Evolutionary conservation across 2,888 invertebrate genomes (phyloP), one percentile per base, ranked within the genome.

Genomic region (Apamea sordens): DNA sequence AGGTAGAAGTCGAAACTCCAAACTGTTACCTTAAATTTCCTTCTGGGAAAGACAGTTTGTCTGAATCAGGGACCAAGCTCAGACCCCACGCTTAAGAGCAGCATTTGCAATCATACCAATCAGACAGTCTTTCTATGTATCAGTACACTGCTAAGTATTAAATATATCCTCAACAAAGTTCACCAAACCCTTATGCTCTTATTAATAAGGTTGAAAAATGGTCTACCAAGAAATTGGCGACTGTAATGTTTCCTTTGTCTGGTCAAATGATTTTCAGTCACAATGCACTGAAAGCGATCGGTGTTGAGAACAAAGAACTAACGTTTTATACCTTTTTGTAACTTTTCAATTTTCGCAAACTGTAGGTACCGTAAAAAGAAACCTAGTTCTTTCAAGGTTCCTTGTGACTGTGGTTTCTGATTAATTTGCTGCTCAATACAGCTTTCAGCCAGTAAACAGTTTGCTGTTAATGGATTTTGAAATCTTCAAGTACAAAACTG

Each of bases 261-360:
- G n/a, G 2, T 15, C 11, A 32, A 56, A 50, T 65, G 21, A 28
- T 74, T 67, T 72, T 67, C 36, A 78, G n/a, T 63, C 41, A 67
- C 65, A 79, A 79, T 41, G 24, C 56, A 50, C 10, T 56, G 15
- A 61, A 61, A 41, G 8, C 36, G 15, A 53, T 36, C 28, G 32
- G 53, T 83, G 18, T 56, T 18, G 50, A 73, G 69, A 64, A 69
- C 72, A 83, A 83, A 59, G 64, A 61, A 59, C 79, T 32, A 0
- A n/a, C n/a, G 61, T 80, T 80, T 71, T 61, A 15, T 70, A 50
- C 18, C 21, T 44, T 32, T 50, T 64, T 64, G 64, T 61, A 28
- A 21, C 24, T 41, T 80, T 47, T 59, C 36, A 47, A n/a, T 61
- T 68, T 78, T 69, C 18, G 44, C n/a, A 44, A 53, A 56, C 21